Evolutionary conservation across 2,888 invertebrate genomes (phyloP).

Genomic region (Ferrisia virgata): DNA sequence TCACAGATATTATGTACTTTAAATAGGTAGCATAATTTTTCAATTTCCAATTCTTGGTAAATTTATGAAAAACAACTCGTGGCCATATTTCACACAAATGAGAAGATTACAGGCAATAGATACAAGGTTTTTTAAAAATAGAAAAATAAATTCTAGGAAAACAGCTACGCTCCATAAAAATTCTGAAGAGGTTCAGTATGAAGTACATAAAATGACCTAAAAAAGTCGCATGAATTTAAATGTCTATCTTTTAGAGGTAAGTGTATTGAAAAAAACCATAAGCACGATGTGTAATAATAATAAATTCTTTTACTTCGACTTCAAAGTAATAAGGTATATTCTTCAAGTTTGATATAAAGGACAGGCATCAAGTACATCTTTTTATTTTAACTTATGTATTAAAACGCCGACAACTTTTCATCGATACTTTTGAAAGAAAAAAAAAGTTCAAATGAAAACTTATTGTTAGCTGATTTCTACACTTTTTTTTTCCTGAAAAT

Average conservation of each 20-base stretch:
- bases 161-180: background rate
- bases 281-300: background rate
- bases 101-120: background rate
- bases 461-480: no score
- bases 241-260: background rate
- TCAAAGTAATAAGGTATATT: background rate
- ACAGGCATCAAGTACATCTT: background rate
- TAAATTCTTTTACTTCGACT: background rate
- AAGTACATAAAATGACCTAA: background rate
- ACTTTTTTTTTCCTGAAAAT: no score
- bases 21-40: background rate
- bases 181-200: background rate
- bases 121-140: background rate
- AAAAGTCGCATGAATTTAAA: background rate
- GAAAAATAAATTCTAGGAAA: no score
- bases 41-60: background rate
- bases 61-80: background rate
- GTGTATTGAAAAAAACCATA: background rate
- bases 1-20: background rate
- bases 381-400: background rate
- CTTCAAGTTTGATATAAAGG: background rate
- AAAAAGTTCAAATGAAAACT: background rate
- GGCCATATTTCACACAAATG: background rate
- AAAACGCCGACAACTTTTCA: background rate
- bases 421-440: background rate